Conservation (phyloP, 2,797 vertebrate species). For the Siniperca obscura region DNA sequence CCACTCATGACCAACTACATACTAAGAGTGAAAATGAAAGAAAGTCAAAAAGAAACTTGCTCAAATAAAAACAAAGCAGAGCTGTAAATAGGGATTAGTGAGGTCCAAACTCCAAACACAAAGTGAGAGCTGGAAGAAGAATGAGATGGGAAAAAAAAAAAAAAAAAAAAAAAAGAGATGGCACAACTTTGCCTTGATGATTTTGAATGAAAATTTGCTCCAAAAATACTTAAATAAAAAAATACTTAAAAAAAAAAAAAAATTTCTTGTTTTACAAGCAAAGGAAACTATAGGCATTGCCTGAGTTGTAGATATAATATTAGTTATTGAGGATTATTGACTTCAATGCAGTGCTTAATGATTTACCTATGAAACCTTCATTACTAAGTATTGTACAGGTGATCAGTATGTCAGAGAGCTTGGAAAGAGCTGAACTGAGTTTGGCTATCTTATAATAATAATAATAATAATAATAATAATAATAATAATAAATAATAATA, state of each 20-base stretch:
- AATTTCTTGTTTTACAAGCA: background rate
- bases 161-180: background rate
- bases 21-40: slow-evolving; percentile 23
- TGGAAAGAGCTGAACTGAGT: background rate
- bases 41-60: background rate
- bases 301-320: too few species aligned
- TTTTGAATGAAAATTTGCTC: background rate
- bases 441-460: background rate
- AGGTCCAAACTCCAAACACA: background rate
- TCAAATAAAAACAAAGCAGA: background rate
- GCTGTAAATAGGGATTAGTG: background rate
- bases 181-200: background rate
- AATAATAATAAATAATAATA: background rate
- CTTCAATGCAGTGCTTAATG: background rate
- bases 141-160: background rate
- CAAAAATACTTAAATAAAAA: background rate
- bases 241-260: too few species aligned
- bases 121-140: background rate
- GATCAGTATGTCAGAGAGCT: too few species aligned
- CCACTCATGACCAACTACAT: background rate
- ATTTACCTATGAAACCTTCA: background rate
- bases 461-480: background rate
- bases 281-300: background rate
- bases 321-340: too few species aligned
- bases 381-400: background rate